These are phyloP conservation scores for Leistus spinibarbis DNA, from an alignment of 2,888 invertebrate genomes.

Conservation along the genomic window DNA sequence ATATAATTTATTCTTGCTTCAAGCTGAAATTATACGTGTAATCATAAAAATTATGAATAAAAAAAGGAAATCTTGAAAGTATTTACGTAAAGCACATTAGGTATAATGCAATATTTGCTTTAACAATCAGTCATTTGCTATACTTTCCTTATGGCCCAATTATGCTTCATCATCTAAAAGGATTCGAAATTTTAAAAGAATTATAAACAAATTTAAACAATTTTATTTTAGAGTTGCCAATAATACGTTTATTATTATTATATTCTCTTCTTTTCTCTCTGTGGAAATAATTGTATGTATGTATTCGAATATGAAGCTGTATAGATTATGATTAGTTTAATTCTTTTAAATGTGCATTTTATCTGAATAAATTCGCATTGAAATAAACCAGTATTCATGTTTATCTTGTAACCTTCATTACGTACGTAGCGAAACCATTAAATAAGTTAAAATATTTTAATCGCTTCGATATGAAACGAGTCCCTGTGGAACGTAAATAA, in stretches of 20 bases:
- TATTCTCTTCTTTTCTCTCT: no score
- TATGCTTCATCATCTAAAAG: neutral
- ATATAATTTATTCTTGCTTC: neutral
- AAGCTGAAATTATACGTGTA: neutral
- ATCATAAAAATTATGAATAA: neutral
- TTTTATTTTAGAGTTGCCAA: no score
- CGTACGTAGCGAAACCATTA: neutral
- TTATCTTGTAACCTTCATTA: neutral
- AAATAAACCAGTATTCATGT: neutral
- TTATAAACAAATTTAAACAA: neutral
- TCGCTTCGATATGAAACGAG: neutral
- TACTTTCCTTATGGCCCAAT: neutral
- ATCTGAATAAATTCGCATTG: no score
- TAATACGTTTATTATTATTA: no score
- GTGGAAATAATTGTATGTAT: no score
- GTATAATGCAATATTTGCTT: neutral
- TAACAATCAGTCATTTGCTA: neutral
- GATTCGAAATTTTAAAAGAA: neutral
- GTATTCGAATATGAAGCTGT: neutral
- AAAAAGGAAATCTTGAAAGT: neutral
- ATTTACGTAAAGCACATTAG: neutral
- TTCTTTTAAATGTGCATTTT: no score
- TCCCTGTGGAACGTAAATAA: neutral
- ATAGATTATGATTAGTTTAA: neutral
- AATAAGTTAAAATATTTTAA: conserved; percentile 17